Evolutionary conservation across 2,888 invertebrate genomes (phyloP).

Genomic region (Anorthoa munda): DNA sequence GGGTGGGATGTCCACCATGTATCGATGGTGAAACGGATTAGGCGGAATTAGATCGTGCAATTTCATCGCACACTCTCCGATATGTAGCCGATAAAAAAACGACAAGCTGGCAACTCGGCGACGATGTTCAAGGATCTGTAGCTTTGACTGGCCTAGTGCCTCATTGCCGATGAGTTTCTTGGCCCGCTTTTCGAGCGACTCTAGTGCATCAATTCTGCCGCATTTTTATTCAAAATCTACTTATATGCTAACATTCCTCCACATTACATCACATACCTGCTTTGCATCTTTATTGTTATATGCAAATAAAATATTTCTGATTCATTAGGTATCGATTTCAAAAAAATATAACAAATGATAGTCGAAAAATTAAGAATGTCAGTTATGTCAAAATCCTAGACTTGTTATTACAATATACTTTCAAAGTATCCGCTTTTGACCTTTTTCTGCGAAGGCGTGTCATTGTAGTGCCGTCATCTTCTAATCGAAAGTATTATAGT

Average conservation of each 20-base stretch:
- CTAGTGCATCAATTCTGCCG: no score
- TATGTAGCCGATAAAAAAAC: no score
- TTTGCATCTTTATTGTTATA: background rate
- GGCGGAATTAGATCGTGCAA: no score
- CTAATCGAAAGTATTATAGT: slow-evolving; percentile 5
- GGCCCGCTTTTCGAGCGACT: no score
- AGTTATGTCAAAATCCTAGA: background rate
- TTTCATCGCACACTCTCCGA: no score
- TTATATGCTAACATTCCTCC: background rate
- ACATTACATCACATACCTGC: background rate
- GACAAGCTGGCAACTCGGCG: no score
- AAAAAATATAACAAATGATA: slow-evolving; percentile 8
- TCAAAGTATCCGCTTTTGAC: background rate
- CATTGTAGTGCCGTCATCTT: background rate
- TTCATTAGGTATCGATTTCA: slow-evolving; percentile 4
- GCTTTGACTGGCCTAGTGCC: no score
- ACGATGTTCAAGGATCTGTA: no score
- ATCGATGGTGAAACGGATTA: no score
- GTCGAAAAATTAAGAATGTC: background rate
- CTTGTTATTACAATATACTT: background rate
- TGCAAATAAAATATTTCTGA: background rate
- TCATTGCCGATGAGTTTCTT: no score
- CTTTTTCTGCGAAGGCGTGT: slow-evolving; percentile 5
- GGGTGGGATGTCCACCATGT: no score
- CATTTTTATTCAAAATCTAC: no score